Evolutionary conservation across 2,797 vertebrate genomes (phyloP).

Genomic region (Macropodus opercularis): DNA sequence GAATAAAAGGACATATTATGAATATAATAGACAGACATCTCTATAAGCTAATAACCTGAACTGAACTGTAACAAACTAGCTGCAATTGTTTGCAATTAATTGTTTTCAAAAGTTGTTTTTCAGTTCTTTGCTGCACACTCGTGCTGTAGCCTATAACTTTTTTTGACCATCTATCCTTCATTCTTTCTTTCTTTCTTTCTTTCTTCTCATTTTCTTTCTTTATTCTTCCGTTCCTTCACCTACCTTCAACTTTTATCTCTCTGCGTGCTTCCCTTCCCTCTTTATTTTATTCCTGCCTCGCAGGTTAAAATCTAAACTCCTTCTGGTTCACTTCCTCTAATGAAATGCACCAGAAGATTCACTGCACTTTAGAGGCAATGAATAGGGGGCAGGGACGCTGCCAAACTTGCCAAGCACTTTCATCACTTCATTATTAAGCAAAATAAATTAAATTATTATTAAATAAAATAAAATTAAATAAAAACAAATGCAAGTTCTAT

Average conservation of each 20-base stretch:
- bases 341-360: not conserved
- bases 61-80: no score
- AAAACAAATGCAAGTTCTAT: not conserved
- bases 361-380: not conserved
- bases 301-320: not conserved
- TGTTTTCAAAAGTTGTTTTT: not conserved
- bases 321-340: not conserved
- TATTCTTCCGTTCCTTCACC: slow-evolving; percentile 16
- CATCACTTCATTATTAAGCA: not conserved
- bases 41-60: no score
- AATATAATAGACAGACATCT: no score
- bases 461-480: not conserved
- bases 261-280: not conserved
- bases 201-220: slow-evolving; percentile 6
- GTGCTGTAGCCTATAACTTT: not conserved
- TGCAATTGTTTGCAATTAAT: not conserved
- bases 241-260: not conserved
- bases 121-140: not conserved
- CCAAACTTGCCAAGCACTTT: not conserved
- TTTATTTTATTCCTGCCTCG: not conserved
- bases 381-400: not conserved
- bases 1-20: not conserved
- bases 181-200: slow-evolving; percentile 12
- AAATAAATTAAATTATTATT: not conserved
- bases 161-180: not conserved